Conservation (phyloP, 53 echinoderm and acorn worm species). For the Apostichopus leukothele region DNA sequence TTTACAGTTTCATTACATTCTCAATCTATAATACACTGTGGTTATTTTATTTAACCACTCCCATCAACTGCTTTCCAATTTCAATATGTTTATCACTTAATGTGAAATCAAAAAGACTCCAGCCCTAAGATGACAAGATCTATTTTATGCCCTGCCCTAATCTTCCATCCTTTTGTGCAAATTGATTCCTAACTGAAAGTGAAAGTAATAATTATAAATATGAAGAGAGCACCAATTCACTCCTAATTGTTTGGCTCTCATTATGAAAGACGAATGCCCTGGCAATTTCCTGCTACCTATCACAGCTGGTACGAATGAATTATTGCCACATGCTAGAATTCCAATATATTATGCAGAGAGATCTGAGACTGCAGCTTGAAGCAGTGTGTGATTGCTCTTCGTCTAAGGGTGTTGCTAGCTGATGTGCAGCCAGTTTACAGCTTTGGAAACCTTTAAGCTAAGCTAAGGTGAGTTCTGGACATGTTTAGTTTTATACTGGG, state of each 20-base stretch:
- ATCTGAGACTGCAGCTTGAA: not conserved
- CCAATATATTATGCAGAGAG: conserved; percentile 42
- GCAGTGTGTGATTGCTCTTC: conserved; percentile 7
- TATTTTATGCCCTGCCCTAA: not conserved
- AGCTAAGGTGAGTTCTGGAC: not conserved
- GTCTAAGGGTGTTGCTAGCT: conserved; percentile 8
- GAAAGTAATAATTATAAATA: conserved; percentile 37
- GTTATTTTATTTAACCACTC: no score
- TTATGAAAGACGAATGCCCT: conserved; percentile 21
- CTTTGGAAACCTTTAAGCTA: conserved; percentile 10
- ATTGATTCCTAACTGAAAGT: conserved; percentile 36
- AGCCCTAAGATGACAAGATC: no score
- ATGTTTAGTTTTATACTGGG: not conserved
- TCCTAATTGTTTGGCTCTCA: conserved; percentile 31
- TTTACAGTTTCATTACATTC: no score
- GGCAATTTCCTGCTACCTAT: conserved; percentile 18
- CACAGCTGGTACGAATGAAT: conserved; percentile 28
- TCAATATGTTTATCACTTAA: no score
- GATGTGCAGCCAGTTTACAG: not conserved
- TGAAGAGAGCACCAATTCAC: conserved; percentile 27
- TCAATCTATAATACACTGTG: no score
- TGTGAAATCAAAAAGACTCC: no score
- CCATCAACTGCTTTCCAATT: no score
- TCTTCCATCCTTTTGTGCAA: not conserved
- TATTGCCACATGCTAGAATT: conserved; percentile 42